phyloP scores from a whole-genome alignment of 2,888 invertebrate genomes.

The Macrophya alboannulata region DNA sequence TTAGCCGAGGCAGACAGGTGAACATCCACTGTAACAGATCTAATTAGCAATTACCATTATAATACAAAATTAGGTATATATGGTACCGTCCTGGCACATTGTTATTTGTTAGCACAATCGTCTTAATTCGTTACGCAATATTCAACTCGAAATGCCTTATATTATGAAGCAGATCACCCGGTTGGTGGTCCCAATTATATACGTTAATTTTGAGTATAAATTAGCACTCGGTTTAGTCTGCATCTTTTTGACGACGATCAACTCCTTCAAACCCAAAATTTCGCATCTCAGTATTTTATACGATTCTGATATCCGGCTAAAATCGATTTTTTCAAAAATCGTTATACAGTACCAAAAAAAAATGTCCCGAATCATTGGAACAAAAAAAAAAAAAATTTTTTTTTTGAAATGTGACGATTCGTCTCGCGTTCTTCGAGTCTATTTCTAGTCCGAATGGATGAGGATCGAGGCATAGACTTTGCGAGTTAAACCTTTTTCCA shows the following conservation, averaged over 20 bases:
- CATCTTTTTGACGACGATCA: neutral
- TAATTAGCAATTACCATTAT: slow-evolving; percentile 49
- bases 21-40: slow-evolving; percentile 34
- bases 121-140: slow-evolving; percentile 50
- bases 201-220: slow-evolving; percentile 5
- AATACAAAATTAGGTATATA: slow-evolving; percentile 37
- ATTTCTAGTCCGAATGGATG: too few relatives aligned
- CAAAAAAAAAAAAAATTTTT: too few relatives aligned
- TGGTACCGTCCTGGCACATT: slow-evolving; percentile 9
- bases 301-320: too few relatives aligned
- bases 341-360: neutral
- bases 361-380: too few relatives aligned
- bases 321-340: neutral
- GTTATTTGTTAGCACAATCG: slow-evolving; percentile 28
- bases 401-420: too few relatives aligned
- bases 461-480: too few relatives aligned
- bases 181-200: slow-evolving; percentile 18
- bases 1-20: slow-evolving; percentile 34
- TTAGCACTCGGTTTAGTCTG: neutral
- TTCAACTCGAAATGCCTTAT: neutral
- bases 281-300: too few relatives aligned
- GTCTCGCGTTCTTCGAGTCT: too few relatives aligned
- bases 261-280: neutral
- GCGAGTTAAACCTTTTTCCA: too few relatives aligned
- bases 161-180: neutral